Conservation (phyloP, 2,888 invertebrate species). For the Cataglyphis altisquamis region DNA sequence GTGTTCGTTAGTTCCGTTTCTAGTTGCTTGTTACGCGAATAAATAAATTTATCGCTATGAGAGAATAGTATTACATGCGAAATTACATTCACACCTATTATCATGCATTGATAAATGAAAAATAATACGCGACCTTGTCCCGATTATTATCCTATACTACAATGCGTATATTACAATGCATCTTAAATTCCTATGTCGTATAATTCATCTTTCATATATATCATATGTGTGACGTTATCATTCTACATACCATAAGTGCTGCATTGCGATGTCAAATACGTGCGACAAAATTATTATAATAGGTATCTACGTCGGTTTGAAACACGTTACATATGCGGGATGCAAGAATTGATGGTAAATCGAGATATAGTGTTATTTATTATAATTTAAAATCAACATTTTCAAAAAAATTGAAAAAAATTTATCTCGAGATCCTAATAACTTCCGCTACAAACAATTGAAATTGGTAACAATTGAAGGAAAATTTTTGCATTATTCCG, state of each 20-base stretch:
- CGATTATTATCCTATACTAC: background rate
- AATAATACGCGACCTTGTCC: slow-evolving; percentile 7
- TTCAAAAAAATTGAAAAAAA: background rate
- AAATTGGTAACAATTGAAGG: background rate
- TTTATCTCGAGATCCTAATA: background rate
- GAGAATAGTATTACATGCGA: background rate
- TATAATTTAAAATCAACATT: background rate
- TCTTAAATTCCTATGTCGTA: slow-evolving; percentile 13
- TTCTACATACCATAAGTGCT: slow-evolving; percentile 25
- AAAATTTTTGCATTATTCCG: background rate
- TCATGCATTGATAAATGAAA: slow-evolving; percentile 15
- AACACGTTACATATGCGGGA: background rate
- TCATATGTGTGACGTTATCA: slow-evolving; percentile 23
- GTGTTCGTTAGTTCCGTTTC: slow-evolving; percentile 16
- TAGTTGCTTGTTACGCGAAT: slow-evolving; percentile 8
- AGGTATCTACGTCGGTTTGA: background rate
- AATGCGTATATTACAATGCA: background rate
- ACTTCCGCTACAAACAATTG: background rate
- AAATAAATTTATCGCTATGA: background rate
- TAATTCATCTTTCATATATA: slow-evolving; percentile 10
- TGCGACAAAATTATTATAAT: slow-evolving; percentile 12
- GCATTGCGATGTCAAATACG: slow-evolving; percentile 34
- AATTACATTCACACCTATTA: background rate
- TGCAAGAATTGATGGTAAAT: background rate
- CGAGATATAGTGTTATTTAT: background rate